phyloP scores from a whole-genome alignment of 2,797 vertebrate species.

The Molossus molossus region DNA sequence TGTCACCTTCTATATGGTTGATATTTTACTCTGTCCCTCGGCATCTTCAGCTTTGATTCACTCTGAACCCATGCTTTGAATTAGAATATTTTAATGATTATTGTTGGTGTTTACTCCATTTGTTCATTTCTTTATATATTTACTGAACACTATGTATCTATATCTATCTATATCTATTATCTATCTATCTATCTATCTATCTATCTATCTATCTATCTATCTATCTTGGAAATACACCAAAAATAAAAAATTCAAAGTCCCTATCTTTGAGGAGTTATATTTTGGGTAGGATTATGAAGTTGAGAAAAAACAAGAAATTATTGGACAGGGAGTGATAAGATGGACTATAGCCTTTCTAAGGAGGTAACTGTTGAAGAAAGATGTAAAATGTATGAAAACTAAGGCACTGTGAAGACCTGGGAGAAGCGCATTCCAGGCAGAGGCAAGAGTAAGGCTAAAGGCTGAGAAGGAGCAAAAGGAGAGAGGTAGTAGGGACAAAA shows the following conservation, averaged over 20 bases:
- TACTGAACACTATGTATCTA: not conserved
- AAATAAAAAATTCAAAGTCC: not conserved
- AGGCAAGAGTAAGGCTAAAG: not conserved
- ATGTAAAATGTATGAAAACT: not conserved
- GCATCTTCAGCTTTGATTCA: not conserved
- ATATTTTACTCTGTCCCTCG: not conserved
- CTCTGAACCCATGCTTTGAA: not conserved
- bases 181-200: not conserved
- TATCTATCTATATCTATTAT: not conserved
- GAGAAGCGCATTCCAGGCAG: not conserved
- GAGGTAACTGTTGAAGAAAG: not conserved
- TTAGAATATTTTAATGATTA: not conserved
- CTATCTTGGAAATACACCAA: not conserved
- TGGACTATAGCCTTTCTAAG: not conserved
- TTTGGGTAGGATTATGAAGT: not conserved
- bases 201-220: not conserved
- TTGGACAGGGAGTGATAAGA: not conserved
- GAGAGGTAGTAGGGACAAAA: not conserved
- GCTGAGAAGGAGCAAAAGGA: not conserved
- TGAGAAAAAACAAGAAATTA: constrained; percentile 16
- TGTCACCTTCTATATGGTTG: not conserved
- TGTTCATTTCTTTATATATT: not conserved
- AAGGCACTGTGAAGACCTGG: not conserved
- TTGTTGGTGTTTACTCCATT: not conserved
- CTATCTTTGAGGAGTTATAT: not conserved